Percentiles rank a stretch among this genome's conserved stretches.
Conservation (phyloP, 2,888 invertebrate species). For the Elysia crispata region DNA sequence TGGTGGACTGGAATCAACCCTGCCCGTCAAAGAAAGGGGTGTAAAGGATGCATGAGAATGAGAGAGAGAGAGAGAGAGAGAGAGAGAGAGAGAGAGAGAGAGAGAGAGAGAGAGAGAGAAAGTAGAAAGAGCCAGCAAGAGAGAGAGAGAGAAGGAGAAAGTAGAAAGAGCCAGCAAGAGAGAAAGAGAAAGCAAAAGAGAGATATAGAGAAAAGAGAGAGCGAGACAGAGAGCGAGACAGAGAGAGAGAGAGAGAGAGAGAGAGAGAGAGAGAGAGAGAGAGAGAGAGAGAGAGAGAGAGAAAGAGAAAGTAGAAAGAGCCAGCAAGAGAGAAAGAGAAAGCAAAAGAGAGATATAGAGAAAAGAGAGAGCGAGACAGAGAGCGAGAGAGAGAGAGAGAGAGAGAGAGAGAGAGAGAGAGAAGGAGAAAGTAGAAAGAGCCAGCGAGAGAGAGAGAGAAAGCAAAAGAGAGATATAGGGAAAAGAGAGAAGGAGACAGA, state of each 20-base stretch:
- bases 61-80: slow-evolving; percentile 12
- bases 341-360: background rate
- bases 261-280: slow-evolving; percentile 9
- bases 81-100: slow-evolving; percentile 24
- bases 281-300: slow-evolving; percentile 16
- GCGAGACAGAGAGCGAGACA: background rate
- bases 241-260: slow-evolving; percentile 14
- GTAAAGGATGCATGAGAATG: background rate
- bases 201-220: slow-evolving; percentile 4
- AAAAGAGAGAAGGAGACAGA: background rate
- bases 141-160: background rate
- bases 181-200: background rate
- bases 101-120: slow-evolving; percentile 11
- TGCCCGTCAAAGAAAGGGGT: background rate
- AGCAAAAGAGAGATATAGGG: background rate
- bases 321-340: background rate
- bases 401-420: background rate
- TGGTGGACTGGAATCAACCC: too few relatives aligned
- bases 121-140: slow-evolving; percentile 5
- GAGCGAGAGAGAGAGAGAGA: slow-evolving; percentile 10
- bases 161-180: slow-evolving; percentile 3
- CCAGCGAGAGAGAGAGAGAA: background rate
- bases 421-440: background rate
- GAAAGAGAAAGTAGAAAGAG: background rate
- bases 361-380: background rate